phyloP scores from a whole-genome alignment of 2,888 invertebrate species.

The Blomia tropicalis region DNA sequence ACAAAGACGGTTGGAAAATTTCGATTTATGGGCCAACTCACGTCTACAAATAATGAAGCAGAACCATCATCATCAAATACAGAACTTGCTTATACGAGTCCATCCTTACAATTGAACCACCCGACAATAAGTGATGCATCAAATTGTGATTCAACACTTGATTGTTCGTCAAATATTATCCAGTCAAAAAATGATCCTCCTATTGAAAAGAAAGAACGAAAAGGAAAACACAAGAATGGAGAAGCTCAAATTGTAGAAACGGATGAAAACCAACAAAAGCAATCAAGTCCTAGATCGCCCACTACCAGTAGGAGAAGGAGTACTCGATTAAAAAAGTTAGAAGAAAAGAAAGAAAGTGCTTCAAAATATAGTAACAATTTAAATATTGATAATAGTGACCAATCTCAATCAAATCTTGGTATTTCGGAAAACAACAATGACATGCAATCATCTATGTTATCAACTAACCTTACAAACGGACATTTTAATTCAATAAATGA shows the following conservation, averaged over 20 bases:
- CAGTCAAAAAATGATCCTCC: neutral
- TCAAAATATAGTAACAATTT: neutral
- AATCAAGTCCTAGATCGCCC: neutral
- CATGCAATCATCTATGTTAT: too few relatives aligned
- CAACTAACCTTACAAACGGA: too few relatives aligned
- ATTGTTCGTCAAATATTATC: neutral
- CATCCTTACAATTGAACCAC: neutral
- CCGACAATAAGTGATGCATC: neutral
- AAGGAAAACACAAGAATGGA: conserved; percentile 29
- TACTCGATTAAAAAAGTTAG: conserved; percentile 5
- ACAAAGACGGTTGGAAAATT: conserved; percentile 19
- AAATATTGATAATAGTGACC: neutral
- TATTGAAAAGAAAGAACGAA: neutral
- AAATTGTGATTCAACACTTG: neutral
- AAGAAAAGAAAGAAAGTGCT: neutral
- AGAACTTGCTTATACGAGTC: too few relatives aligned
- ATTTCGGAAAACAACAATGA: too few relatives aligned
- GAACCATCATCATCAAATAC: neutral
- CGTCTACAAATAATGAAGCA: neutral
- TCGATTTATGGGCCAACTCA: neutral
- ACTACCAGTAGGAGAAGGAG: neutral
- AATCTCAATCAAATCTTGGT: neutral
- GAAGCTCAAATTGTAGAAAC: neutral
- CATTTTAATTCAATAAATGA: too few relatives aligned
- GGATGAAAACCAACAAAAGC: neutral